phyloP scores from a whole-genome alignment of 2,113 vertebrate genomes.

The Megatriorchis doriae region DNA sequence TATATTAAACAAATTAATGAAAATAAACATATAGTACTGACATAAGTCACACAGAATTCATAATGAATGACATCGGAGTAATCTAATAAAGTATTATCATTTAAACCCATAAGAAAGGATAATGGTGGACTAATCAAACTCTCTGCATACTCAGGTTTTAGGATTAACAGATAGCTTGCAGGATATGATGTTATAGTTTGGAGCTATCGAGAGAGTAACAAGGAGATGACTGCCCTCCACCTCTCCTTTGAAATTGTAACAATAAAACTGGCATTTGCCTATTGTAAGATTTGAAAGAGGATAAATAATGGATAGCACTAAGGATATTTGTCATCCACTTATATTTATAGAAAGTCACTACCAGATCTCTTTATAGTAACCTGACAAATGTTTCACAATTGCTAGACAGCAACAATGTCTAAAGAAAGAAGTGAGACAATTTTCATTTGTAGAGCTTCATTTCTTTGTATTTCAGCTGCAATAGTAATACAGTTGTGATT shows the following conservation, averaged over 20 bases:
- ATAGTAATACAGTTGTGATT: background rate
- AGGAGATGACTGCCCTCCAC: background rate
- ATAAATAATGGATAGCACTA: background rate
- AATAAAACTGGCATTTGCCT: background rate
- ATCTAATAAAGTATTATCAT: constrained; percentile 10
- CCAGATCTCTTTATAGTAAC: background rate
- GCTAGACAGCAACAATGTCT: background rate
- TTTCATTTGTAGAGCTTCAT: background rate
- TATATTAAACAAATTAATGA: background rate
- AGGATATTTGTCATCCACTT: background rate
- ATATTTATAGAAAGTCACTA: background rate
- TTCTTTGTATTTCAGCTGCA: background rate
- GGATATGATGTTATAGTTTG: background rate
- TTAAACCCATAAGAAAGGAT: constrained; percentile 35
- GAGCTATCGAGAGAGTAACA: background rate
- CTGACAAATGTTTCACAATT: background rate
- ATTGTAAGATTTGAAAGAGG: background rate
- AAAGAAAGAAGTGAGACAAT: background rate
- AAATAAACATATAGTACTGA: background rate
- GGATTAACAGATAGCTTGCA: background rate
- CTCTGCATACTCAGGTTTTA: background rate
- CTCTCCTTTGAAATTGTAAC: background rate
- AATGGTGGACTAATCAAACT: constrained; percentile 15
- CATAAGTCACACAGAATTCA: background rate
- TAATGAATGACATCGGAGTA: constrained; percentile 29